Percentiles rank a stretch among this genome's conserved stretches.
These are phyloP conservation scores for Apostichopus japonicus DNA, from an alignment of 35 echinoderm and acorn worm genomes.

Conservation along the genomic window DNA sequence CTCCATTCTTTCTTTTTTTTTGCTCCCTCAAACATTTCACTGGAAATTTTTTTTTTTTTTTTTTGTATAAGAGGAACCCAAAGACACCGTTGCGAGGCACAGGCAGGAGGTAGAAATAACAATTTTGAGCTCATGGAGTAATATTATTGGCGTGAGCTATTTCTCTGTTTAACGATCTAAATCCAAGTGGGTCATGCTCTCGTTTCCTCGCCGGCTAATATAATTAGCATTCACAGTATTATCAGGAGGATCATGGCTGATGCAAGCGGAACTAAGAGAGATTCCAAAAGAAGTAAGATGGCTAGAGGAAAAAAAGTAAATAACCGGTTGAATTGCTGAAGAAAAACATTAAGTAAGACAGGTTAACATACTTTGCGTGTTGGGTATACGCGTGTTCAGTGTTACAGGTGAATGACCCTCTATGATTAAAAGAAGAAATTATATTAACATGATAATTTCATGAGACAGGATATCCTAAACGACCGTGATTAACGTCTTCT, in stretches of 20 bases:
- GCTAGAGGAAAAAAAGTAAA: neutral
- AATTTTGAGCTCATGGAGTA: neutral
- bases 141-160: slow-evolving; percentile 12
- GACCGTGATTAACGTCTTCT: no score
- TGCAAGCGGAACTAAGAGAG: neutral
- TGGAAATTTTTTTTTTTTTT: no score
- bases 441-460: no score
- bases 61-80: neutral
- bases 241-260: slow-evolving; percentile 9
- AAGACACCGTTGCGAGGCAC: neutral
- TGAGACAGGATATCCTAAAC: no score
- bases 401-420: no score
- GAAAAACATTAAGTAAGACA: no score
- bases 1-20: neutral
- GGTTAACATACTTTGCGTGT: no score
- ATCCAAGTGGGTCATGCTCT: slow-evolving; percentile 44
- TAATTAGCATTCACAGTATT: neutral
- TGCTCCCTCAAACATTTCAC: no score
- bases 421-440: no score
- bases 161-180: slow-evolving; percentile 12
- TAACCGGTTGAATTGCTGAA: neutral
- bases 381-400: no score
- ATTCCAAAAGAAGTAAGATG: neutral
- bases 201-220: neutral
- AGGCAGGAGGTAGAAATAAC: neutral